Conservation (phyloP, 2,113 vertebrate species). For the Beaufortia kweichowensis region DNA sequence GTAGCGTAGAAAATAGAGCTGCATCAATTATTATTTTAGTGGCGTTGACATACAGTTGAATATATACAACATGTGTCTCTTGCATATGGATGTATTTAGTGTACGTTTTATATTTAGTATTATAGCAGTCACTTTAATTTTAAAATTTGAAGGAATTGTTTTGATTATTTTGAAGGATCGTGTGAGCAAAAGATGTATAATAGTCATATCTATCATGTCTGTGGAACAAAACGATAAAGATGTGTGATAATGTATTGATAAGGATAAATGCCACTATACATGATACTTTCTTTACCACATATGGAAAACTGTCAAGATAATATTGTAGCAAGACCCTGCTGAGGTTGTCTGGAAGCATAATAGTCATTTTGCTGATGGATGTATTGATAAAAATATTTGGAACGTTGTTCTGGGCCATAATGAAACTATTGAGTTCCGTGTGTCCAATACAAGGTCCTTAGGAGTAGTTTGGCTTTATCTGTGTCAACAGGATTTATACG, state of each 20-base stretch:
- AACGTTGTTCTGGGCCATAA: neutral
- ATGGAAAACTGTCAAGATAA: neutral
- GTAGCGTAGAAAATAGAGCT: neutral
- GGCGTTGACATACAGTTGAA: neutral
- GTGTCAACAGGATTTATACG: conserved; percentile 46
- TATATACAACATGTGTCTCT: neutral
- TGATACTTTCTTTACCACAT: neutral
- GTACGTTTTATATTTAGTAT: neutral
- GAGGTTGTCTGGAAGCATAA: neutral
- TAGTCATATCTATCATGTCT: neutral
- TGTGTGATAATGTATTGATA: neutral
- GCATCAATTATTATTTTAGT: neutral
- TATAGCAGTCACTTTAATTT: neutral
- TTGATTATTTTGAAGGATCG: neutral
- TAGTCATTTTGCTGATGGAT: conserved; percentile 18
- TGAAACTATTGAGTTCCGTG: conserved; percentile 22
- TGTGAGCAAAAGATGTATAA: neutral
- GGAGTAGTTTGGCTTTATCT: conserved; percentile 9
- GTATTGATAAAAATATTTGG: conserved; percentile 23
- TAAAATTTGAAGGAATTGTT: neutral
- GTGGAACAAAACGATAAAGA: neutral
- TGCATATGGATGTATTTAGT: neutral
- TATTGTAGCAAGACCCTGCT: neutral
- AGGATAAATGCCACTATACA: neutral
- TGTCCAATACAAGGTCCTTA: conserved; percentile 29